Evolutionary conservation across 1,140 invertebrate genomes (phyloP).

Genomic region (Trichogramma pretiosum): DNA sequence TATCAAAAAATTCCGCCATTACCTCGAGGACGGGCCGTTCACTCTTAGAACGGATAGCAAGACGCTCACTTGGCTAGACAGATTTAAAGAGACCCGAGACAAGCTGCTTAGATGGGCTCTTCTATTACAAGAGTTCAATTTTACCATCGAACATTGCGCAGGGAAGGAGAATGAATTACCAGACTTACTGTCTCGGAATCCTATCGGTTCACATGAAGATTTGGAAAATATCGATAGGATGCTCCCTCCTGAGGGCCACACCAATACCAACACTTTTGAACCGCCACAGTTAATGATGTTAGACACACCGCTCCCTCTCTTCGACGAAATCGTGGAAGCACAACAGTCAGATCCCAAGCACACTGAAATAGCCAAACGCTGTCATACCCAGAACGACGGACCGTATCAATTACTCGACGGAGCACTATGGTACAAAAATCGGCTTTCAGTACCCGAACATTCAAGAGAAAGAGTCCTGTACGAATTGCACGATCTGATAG

Average conservation of each 20-base stretch:
- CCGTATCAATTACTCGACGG: background rate
- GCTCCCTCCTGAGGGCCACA: background rate
- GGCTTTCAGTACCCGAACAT: background rate
- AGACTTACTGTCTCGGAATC: too few relatives aligned
- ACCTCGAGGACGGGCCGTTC: slow-evolving; percentile 4
- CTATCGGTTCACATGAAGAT: background rate
- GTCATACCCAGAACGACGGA: background rate
- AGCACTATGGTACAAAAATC: background rate
- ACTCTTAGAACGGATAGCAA: too few relatives aligned
- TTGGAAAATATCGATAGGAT: background rate
- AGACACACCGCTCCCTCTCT: too few relatives aligned
- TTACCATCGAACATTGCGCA: slow-evolving; percentile 22
- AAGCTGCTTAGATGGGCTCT: slow-evolving; percentile 29
- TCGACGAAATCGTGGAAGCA: background rate
- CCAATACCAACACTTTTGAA: background rate
- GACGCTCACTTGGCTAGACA: slow-evolving; percentile 23
- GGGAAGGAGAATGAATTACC: slow-evolving; percentile 20
- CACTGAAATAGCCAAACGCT: background rate
- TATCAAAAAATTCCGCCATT: slow-evolving; percentile 7
- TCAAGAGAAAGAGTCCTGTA: background rate
- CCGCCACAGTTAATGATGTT: background rate
- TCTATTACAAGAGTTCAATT: slow-evolving; percentile 23
- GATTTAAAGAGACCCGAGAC: slow-evolving; percentile 17
- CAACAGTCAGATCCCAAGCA: background rate
- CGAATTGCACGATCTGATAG: background rate